Conservation (phyloP, 2,113 vertebrate genomes). For the Chloroceryle aenea region DNA sequence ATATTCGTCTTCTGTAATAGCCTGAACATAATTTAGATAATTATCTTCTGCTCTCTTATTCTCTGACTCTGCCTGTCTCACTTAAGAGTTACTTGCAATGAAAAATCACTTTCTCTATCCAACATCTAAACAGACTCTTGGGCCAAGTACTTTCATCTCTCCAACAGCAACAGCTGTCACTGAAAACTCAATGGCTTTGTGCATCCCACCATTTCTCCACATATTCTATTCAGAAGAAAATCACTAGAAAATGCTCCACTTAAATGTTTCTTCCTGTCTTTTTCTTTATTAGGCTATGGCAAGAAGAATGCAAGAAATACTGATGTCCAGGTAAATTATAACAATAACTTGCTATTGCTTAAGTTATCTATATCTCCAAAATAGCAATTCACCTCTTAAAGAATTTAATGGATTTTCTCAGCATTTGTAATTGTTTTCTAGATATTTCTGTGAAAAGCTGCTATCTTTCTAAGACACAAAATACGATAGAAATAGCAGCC, state of each 20-base stretch:
- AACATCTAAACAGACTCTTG: slow-evolving; percentile 75
- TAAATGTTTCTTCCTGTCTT: background rate
- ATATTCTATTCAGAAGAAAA: background rate
- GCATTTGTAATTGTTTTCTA: slow-evolving; percentile 35
- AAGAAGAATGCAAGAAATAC: background rate
- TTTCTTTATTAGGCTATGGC: background rate
- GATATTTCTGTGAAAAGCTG: slow-evolving; percentile 39
- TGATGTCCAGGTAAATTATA: background rate
- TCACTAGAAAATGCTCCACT: background rate
- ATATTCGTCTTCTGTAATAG: slow-evolving; percentile 83
- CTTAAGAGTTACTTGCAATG: slow-evolving; percentile 68
- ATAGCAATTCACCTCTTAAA: slow-evolving; percentile 15
- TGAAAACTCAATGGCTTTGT: slow-evolving; percentile 12
- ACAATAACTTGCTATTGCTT: background rate
- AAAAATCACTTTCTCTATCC: slow-evolving; percentile 76
- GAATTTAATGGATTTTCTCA: slow-evolving; percentile 16
- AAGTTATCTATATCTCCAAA: background rate
- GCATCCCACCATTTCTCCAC: background rate
- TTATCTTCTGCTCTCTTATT: slow-evolving; percentile 81
- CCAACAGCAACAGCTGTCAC: slow-evolving; percentile 57
- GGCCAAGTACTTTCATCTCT: slow-evolving; percentile 61
- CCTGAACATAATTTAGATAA: slow-evolving; percentile 85
- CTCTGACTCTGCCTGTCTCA: slow-evolving; percentile 76
- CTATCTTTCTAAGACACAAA: slow-evolving; percentile 27
- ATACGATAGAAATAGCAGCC: slow-evolving; percentile 26